Base-by-base conservation (phyloP, 2,797 vertebrate species). In the Pipistrellus pipistrellus region DNA sequence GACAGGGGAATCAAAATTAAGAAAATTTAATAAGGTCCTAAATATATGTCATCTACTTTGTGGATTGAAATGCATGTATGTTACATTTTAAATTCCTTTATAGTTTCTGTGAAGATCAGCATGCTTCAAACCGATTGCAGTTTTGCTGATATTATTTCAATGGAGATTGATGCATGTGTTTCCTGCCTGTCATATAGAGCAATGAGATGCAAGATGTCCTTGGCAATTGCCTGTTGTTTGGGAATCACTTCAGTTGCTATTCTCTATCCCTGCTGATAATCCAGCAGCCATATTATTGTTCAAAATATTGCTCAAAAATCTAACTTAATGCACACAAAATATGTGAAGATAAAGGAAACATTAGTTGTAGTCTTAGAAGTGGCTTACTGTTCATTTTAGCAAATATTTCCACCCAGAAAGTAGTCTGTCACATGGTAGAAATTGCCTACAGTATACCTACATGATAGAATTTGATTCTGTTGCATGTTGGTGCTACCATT, bases 21-120 rank as follows among this genome's bases (percentile, higher is more conserved):
- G 53, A 88, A 95, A 84, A n/a, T 64, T 27, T 71, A 78, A 72
- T 44, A 55, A 7, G 25, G n/a, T 62, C 83, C 13, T 77, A 84
- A 83, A 86, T 68, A 80, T 35, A 23, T 57, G 9, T 13, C 17
- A 77, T 64, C 9, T 53, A 64, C 14, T 77, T 77, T 87, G 46
- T 86, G 25, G 21, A 71, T 32, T 66, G 8, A 46, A 41, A 72
- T 21, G 32, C 13, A 1, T 66, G 12, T 68, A 68, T 85, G n/a
- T 66, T 62, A 76, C 4, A 82, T 51, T 85, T 82, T 82, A 44
- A 76, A 69, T 71, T 15, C 5, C 66, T 90, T 38, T 59, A 3
- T 57, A 11, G 10, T 84, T 66, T 59, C 66, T 44, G 30, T 71
- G 71, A 84, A 83, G 48, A 68, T 87, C 46, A 73, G 12, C 3